Base-by-base conservation (phyloP, 2,113 vertebrate species). In the Ctenodactylus gundi region DNA sequence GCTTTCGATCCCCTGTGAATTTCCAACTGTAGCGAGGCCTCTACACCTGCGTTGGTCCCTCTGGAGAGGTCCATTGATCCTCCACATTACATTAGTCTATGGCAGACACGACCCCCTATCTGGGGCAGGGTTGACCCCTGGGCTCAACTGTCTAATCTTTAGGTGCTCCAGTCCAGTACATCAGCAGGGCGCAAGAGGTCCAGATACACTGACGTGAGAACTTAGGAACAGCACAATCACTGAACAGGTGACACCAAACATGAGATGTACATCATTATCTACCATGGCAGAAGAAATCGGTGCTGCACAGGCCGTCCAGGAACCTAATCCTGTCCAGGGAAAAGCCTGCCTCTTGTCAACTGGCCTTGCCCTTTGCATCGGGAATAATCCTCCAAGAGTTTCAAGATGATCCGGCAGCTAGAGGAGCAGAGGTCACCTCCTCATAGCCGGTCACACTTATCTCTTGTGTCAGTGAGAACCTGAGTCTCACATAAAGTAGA, bases 401-500 rank as follows among this genome's bases (percentile, higher is more conserved):
- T 58, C 31, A 57, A 36, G 9, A 34, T 9, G 65, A 64, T n/a
- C 29, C 46, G 14, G 21, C 5, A 20, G 31, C 7, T 14, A 17
- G 53, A 14, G 51, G 5, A 86, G 21, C 57, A 36, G 31, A 13
- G 46, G 4, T 17, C 2, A 6, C 29, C 31, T 70, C 7, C 2
- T 2, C 77, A 44, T 36, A 67, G 44, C 53, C 39, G 23, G 51
- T 41, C 12, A 31, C 53, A 49, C 14, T 53, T 83, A 15, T 83
- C 60, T 11, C 44, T 49, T 1, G 1, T 0, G 11, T 15, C 49
- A 36, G n/a, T 70, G 53, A 60, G 64, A 82, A 68, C 0, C 2
- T 7, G 65, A 67, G 51, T 65, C 49, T 57, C 55, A 77, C 68
- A 83, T 29, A 39, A 82, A 75, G 68, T 31, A 36, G 76, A 76